A percentile compares a stretch with the other conserved stretches of the same genome.
Conservation (phyloP, 2,113 vertebrate genomes). For the Oenanthe oenanthe region DNA sequence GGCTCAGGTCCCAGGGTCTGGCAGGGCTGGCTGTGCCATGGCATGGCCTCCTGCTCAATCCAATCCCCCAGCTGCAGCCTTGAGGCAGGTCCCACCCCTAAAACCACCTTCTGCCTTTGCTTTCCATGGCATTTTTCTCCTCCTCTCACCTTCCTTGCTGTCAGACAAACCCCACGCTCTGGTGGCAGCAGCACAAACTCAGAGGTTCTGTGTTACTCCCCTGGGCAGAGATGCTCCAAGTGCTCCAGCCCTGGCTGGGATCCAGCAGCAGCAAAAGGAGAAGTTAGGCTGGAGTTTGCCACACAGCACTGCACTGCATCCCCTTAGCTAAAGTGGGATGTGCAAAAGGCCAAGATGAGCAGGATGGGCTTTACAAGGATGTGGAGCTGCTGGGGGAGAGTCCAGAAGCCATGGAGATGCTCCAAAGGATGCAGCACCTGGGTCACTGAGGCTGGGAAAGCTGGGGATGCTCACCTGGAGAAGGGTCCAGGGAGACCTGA, state of each 20-base stretch:
- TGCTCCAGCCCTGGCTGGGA: not conserved
- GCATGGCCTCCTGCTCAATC: not conserved
- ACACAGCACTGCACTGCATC: fast-evolving
- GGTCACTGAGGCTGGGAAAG: not conserved
- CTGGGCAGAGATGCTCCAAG: fast-evolving
- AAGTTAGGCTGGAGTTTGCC: not conserved
- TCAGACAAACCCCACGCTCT: fast-evolving
- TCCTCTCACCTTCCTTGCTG: not conserved
- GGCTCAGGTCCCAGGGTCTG: not conserved
- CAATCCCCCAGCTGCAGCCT: not conserved
- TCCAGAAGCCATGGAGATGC: not conserved
- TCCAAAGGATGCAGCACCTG: not conserved
- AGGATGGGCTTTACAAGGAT: not conserved
- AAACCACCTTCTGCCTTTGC: not conserved
- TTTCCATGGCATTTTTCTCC: not conserved
- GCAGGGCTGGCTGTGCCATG: not conserved
- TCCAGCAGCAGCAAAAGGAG: not conserved
- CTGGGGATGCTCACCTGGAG: not conserved
- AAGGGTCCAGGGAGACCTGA: not conserved
- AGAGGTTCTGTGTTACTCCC: not conserved
- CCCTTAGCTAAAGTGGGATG: fast-evolving
- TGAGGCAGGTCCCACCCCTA: not conserved
- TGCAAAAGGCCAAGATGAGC: not conserved
- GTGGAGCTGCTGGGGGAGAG: not conserved
- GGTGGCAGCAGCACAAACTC: not conserved